Evolutionary conservation across 2,797 vertebrate species (phyloP).

Genomic region (Choloepus didactylus): DNA sequence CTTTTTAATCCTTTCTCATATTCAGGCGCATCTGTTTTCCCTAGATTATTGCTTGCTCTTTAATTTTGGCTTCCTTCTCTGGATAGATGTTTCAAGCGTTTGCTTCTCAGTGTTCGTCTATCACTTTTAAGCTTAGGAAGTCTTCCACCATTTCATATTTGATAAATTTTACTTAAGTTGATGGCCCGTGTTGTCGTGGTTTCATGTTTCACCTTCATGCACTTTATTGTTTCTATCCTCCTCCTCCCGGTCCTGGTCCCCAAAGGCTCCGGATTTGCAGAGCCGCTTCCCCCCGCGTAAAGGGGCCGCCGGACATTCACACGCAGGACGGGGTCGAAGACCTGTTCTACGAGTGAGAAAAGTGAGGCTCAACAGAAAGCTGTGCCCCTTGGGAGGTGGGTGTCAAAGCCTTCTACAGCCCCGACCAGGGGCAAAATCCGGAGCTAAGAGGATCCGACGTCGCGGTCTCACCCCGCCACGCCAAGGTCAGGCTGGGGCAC

Average conservation of each 20-base stretch:
- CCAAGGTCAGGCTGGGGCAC: fast-evolving
- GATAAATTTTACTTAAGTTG: neutral
- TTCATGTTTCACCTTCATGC: neutral
- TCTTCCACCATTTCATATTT: neutral
- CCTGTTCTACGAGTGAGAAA: neutral
- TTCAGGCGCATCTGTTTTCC: neutral
- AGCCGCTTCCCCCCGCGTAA: too few relatives aligned
- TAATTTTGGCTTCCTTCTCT: neutral
- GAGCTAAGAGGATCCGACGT: fast-evolving
- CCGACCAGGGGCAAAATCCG: fast-evolving
- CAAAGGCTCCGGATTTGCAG: neutral
- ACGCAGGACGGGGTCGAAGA: neutral
- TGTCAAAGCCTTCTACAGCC: too few relatives aligned
- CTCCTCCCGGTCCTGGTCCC: fast-evolving
- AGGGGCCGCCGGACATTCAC: neutral
- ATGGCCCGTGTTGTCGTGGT: neutral
- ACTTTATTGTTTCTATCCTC: neutral
- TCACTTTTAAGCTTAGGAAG: neutral
- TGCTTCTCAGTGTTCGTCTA: neutral
- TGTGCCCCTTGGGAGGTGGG: fast-evolving
- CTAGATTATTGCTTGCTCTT: neutral
- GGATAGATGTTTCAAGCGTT: neutral
- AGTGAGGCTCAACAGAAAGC: neutral
- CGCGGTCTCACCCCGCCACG: fast-evolving
- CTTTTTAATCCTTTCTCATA: neutral